These are phyloP conservation scores for Caenorhabditis wallacei DNA, from an alignment of 2,888 invertebrate genomes.

Conservation along the genomic window DNA sequence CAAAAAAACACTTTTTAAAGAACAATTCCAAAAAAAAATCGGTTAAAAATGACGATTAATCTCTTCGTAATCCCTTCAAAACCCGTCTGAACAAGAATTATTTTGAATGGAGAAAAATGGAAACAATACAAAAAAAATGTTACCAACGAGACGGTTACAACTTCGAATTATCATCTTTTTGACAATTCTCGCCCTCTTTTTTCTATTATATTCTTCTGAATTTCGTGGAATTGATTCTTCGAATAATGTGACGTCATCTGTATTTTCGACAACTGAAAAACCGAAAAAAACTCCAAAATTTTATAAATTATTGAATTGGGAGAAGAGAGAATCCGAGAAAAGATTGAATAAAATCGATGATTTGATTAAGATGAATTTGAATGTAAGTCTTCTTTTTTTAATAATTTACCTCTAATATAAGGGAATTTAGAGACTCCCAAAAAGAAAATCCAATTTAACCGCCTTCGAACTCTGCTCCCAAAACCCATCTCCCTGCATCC, in stretches of 20 bases:
- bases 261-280: constrained; percentile 16
- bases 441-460: constrained; percentile 32
- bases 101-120: not conserved
- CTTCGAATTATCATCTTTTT: constrained; percentile 14
- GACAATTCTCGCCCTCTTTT: constrained; percentile 20
- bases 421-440: constrained; percentile 39
- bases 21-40: constrained; percentile 34
- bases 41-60: not conserved
- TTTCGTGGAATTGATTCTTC: not conserved
- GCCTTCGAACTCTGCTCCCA: constrained; percentile 44
- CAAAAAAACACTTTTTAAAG: constrained; percentile 29
- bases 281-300: constrained; percentile 43
- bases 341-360: constrained; percentile 53
- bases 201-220: not conserved
- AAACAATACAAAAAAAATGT: constrained; percentile 16
- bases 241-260: not conserved
- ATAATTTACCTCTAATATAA: not conserved
- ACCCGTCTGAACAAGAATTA: constrained; percentile 1
- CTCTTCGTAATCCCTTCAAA: not conserved
- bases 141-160: constrained; percentile 36
- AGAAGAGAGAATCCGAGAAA: constrained; percentile 49
- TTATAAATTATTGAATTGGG: constrained; percentile 59
- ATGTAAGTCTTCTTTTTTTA: constrained; percentile 53
- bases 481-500: constrained; percentile 38
- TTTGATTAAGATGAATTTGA: constrained; percentile 36